Evolutionary conservation across 2,113 vertebrate species (phyloP), one percentile per base, ranked within the genome.

Genomic region (Bujurquina vittata): DNA sequence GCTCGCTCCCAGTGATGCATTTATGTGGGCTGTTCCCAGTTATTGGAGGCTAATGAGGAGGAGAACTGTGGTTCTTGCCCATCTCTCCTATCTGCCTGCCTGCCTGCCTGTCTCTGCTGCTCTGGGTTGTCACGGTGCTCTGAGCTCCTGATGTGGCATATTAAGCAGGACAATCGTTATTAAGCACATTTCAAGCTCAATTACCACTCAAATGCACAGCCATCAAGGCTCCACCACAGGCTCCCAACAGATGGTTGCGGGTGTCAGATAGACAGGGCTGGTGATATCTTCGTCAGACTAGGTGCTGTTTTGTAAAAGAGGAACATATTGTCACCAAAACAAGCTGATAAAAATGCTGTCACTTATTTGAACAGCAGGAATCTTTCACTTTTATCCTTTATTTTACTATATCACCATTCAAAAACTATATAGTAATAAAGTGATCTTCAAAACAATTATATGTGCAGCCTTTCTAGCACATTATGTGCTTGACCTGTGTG

Each of bases 131-230:
- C 93, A 95, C 77, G 88, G 91, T 89, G 81, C 89, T 88, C 80
- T 90, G 91, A 91, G 88, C 88, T 90, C 92, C 93, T 93, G 92
- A 93, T 93, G 93, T 93, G 91, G 88, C 87, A 77, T 91, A 94
- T 95, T 94, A 93, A 85, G 89, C 92, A 93, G 88, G 93, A 94
- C 92, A 94, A 94, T 95, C 88, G 81, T 92, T 93, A 94, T 95
- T 94, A 95, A 95, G 94, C 92, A 94, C 91, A 95, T 94, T 95
- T 95, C 93, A 94, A 92, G 94, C 93, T 93, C 93, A 95, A 95
- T 95, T 95, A 95, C 91, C 93, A 86, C 90, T 89, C 83, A 92
- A 91, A 93, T 91, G 91, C 87, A 89, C 89, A 91, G 91, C 93
- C 91, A 93, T 94, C 93, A 90, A 84, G 89, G 91, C 93, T 93